Base-by-base conservation (phyloP, 2,888 invertebrate species). In the Heliconius ethilla region DNA sequence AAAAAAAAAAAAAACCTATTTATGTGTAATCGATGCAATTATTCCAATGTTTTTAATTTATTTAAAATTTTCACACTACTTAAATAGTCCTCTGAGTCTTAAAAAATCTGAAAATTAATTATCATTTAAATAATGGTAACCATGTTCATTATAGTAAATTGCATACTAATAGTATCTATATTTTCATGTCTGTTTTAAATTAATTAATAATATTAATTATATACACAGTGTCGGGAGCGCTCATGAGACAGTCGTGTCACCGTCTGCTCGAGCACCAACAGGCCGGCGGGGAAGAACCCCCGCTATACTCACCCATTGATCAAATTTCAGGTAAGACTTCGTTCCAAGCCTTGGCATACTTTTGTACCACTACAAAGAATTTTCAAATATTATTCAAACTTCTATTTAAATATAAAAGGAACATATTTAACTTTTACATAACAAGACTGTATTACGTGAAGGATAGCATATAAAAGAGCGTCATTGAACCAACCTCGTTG, bases 191-290 rank as follows among this genome's bases (percentile, higher is more conserved):
- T 18, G 7, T 66, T 66, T 15, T 33, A n/a, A 37, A 69, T 18
- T 25, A 27, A 25, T 25, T 29, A 40, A 22, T 62, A 11, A 10
- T 15, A 25, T 37, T 40, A 66, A n/a, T 65, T 65, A 40, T 76
- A 37, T 70, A 22, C 13, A 27, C 86, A 93, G 94, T 90, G 90
- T 91, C 91, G 91, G 92, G 93, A 91, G 92, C 92, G 94, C 94
- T 91, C 93, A 95, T 94, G 94, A 94, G 95, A 93, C 95, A 94
- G 89, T 94, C 94, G 91, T 94, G 94, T 87, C 95, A 94, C 86
- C 94, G 94, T 86, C 91, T 94, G 90, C 93, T 94, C 83, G 95
- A 95, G 90, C 94, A 95, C 85, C 95, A 95, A 86, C 94, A 94
- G 84, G 91, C 92, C 82, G 94, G 93, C 84, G 94, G 89, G 86